These are phyloP conservation scores for Nyctereutes procyonoides DNA, from an alignment of 2,113 vertebrate genomes.

Conservation along the genomic window DNA sequence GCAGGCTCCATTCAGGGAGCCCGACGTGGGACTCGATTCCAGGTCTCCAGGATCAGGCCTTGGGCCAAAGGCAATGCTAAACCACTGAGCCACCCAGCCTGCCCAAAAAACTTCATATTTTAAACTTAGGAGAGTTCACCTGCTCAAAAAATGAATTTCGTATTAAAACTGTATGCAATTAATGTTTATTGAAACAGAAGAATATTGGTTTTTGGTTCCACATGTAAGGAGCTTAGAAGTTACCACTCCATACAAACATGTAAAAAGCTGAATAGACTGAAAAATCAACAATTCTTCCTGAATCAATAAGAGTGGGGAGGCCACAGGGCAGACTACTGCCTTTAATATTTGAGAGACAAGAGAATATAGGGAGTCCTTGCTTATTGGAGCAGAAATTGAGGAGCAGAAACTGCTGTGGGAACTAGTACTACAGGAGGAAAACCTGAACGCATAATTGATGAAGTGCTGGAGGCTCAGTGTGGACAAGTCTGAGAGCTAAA, in stretches of 20 bases:
- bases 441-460: not conserved
- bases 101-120: not conserved
- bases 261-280: not conserved
- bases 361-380: not conserved
- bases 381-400: not conserved
- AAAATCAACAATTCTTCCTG: not conserved
- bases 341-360: not conserved
- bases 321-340: not conserved
- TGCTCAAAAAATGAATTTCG: not conserved
- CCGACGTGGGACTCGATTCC: too few species aligned
- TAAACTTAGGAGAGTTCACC: not conserved
- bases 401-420: not conserved
- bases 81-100: too few species aligned
- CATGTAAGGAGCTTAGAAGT: not conserved
- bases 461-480: not conserved
- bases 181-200: not conserved
- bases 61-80: too few species aligned
- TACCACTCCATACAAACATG: not conserved
- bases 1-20: too few species aligned
- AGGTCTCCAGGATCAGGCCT: too few species aligned
- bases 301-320: not conserved
- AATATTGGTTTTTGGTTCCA: not conserved
- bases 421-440: not conserved
- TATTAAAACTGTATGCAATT: not conserved
- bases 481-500: not conserved